Evolutionary conservation across 1,140 invertebrate species (phyloP), one percentile per base, ranked within the genome.

Genomic region (Danaus melanippus): DNA sequence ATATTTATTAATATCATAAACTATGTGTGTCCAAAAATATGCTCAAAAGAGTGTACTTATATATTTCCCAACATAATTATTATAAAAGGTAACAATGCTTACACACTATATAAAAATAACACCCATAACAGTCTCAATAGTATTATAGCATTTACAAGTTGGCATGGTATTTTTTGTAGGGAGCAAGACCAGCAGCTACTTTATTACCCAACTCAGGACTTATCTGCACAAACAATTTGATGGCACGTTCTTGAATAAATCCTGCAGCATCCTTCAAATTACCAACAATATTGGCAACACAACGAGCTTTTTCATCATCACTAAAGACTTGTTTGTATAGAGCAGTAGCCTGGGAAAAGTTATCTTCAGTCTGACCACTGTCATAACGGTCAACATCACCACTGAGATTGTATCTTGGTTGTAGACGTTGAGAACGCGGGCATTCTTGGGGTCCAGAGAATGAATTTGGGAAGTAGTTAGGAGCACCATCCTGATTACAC

Each of bases 381-480:
- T 97, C 94, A 76, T 93, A 94, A 48, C 97, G 89, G 62, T 92
- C 89, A 15, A 90, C 89, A 60, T 92, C 91, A 1, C 92, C 92
- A n/a, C 67, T 79, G 1, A 90, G 66, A 8, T 83, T 74, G 64
- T 89, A 90, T 10, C 78, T 72, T 9, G 90, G 89, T 49, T 88
- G 83, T 10, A 92, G 73, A n/a, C 83, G 77, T 55, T 87, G 84
- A 8, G 89, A 88, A 12, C 89, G 79, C 8, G 88, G 81, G 53
- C 87, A 87, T 60, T 91, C 90, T 39, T 89, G 80, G 0, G 96
- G 96, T 0, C 96, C 97, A 58, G 88, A 87, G 84, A 98, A 99
- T 58, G 96, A 98, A 84, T 99, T 99, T 0, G 98, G 98, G 88
- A 92, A 97, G 79, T 98, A 99, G 85, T 98, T 98, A 1, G 97